Evolutionary conservation across 1,140 invertebrate species (phyloP).

Genomic region (Choristoneura fumiferana): DNA sequence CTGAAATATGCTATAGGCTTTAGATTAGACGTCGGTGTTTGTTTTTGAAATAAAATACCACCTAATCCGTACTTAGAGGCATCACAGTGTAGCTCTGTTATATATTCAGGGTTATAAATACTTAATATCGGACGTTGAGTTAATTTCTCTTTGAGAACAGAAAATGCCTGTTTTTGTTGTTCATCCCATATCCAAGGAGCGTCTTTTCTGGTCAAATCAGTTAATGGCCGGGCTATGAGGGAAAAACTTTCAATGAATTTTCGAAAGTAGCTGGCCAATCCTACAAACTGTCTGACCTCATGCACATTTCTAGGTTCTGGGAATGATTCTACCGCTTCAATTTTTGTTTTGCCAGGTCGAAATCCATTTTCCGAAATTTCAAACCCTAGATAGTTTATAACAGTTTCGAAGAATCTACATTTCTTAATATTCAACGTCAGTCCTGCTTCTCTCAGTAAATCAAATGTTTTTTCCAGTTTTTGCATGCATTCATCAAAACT

Average conservation of each 20-base stretch:
- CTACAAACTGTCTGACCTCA: slow-evolving; percentile 15
- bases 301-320: slow-evolving; percentile 27
- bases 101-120: slow-evolving; percentile 19
- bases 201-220: slow-evolving; percentile 27
- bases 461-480: background rate
- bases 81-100: slow-evolving; percentile 36
- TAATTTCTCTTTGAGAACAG: background rate
- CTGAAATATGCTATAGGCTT: slow-evolving; percentile 41
- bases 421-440: slow-evolving; percentile 32
- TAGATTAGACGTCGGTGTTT: slow-evolving; percentile 26
- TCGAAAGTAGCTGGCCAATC: background rate
- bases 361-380: background rate
- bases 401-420: slow-evolving; percentile 29
- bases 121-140: background rate
- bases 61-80: slow-evolving; percentile 28
- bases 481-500: background rate
- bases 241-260: slow-evolving; percentile 36
- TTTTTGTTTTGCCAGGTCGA: background rate
- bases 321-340: slow-evolving; percentile 17
- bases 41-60: slow-evolving; percentile 28
- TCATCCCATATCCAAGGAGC: slow-evolving; percentile 25
- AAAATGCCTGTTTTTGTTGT: slow-evolving; percentile 31
- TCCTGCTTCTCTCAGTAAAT: slow-evolving; percentile 19
- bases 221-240: slow-evolving; percentile 33
- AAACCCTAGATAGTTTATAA: background rate